Evolutionary conservation across 2,888 invertebrate species (phyloP), one percentile per base, ranked within the genome.

Genomic region (Hyppa rectilinea): DNA sequence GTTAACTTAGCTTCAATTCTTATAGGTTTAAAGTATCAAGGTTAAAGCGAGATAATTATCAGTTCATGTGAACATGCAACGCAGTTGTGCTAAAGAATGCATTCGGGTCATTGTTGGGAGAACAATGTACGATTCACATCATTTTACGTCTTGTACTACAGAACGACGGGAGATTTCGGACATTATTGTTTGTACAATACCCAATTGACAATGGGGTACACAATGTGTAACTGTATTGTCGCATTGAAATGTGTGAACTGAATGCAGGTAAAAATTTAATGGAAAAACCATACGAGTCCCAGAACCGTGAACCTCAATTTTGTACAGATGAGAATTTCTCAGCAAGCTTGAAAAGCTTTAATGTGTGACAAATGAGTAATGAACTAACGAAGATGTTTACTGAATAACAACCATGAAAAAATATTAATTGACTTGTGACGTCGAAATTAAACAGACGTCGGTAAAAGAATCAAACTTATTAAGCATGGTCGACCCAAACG

Each of bases 21-120:
- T 75, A 59, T 61, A 65, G 38, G 68, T 79, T 73, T 87, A 72
- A 76, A 66, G 65, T 81, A 83, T 82, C 86, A 87, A 85, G 88
- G 86, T 55, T 82, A 71, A 65, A 70, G 10, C 47, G 17, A 70
- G 72, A 76, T 81, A 86, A 86, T 83, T 81, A 75, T 60, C 67
- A 66, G 71, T 81, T 82, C 85, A 69, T 71, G 81, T 67, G 82
- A 78, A 84, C 87, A 88, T 83, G 87, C 88, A 86, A 85, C 75
- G 85, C 79, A 81, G 79, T 82, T 82, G 74, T 49, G 70, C 75
- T 66, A 82, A 83, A 82, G 79, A 88, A 87, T 85, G 84, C 85
- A 88, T 87, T 87, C 83, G 74, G 87, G 87, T 87, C 88, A 89
- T 88, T 88, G 86, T 90, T 87, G 72, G 62, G 53, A 73, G 79